Evolutionary conservation across 2,797 vertebrate genomes (phyloP).

Genomic region (Urophycis tenuis): DNA sequence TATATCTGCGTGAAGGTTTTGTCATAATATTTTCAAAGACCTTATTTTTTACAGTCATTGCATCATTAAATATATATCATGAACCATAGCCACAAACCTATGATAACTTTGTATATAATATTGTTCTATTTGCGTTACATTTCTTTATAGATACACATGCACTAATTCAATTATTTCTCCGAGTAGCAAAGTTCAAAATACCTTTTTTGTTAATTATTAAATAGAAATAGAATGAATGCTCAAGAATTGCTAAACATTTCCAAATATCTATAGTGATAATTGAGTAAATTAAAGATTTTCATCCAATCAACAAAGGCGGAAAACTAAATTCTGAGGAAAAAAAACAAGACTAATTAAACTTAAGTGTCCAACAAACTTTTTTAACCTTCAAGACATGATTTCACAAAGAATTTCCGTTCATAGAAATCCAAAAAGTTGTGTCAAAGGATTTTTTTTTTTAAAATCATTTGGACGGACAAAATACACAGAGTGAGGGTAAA

Average conservation of each 20-base stretch:
- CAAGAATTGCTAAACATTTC: not conserved
- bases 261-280: not conserved
- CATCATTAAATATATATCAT: not conserved
- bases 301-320: not conserved
- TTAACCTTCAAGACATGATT: not conserved
- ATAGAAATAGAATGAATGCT: not conserved
- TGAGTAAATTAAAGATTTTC: not conserved
- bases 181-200: not conserved
- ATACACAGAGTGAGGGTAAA: not conserved
- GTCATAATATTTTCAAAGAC: not conserved
- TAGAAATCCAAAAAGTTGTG: not conserved
- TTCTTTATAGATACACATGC: not conserved
- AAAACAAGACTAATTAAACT: not conserved
- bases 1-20: not conserved
- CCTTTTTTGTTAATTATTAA: too few species aligned
- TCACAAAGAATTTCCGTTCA: not conserved
- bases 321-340: not conserved
- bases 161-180: not conserved
- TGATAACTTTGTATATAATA: not conserved
- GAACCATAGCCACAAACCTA: not conserved
- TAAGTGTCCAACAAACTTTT: not conserved
- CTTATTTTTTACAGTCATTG: not conserved
- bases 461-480: too few species aligned
- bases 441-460: too few species aligned
- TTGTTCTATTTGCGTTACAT: slow-evolving; percentile 1